Evolutionary conservation across 1,140 invertebrate genomes (phyloP), one percentile per base, ranked within the genome.

Genomic region (Mylabris phalerata): DNA sequence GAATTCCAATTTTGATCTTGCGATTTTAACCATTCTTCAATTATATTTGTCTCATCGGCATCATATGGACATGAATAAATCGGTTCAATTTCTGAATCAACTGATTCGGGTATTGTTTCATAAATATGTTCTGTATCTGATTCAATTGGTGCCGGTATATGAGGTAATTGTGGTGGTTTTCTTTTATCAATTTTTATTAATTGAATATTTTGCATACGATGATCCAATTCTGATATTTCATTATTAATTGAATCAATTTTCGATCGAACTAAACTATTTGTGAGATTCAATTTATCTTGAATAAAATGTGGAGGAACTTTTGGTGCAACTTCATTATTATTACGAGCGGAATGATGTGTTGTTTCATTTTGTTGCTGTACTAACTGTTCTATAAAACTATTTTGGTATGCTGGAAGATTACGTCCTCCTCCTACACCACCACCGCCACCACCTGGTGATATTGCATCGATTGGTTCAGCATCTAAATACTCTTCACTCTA

Each of bases 1-100:
- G 54, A 48, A 50, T 57, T 69, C 67, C 75, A 75, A 70, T 72
- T 67, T 26, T 73, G 68, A 61, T 73, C 68, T 63, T 72, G 68
- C 7, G 62, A 57, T 48, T 67, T 70, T 7, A 73, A 48, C 69
- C 70, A 72, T 44, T 73, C 67, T 54, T 71, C 68, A 9, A 72
- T 64, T 52, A 69, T 60, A 56, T 66, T 71, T 41, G 70, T 71
- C 57, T 75, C 74, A 1, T 70, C 71, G 50, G 73, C 73, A 63
- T 85, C 77, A 73, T 88, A 85, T 1, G 83, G 84, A n/a, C 80
- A 81, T 47, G 80, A 84, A 61, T 85, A 86, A 25, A 85, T 79
- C 0, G 82, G 83, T 55, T 85, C 84, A 13, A 63, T 48, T 58
- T 69, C 69, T 0, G 73, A 75, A 68, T 81, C 82, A 4, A 80